Base-by-base conservation (phyloP, 2,888 invertebrate species). In the Apodemia zela region DNA sequence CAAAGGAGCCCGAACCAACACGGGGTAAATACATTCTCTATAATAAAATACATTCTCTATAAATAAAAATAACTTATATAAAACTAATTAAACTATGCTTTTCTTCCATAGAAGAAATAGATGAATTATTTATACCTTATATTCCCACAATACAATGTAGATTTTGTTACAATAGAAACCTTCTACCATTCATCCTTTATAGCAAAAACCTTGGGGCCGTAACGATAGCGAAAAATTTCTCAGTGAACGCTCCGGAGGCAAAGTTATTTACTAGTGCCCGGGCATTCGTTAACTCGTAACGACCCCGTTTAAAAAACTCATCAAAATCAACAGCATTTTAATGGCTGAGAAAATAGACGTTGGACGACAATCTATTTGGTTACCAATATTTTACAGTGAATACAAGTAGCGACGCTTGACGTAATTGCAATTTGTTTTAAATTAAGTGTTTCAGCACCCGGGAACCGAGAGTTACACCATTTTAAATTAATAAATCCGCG, bases 241-340 rank as follows among this genome's bases (percentile, higher is more conserved):
- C 18, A 21, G 13, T 21, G 21, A 51, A 13, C 51, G 25, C 35
- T 58, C 17, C 21, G 18, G 8, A 54, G n/a, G 54, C 54, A 35
- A 33, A 58, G 25, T 58, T 29, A 58, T 58, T 58, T 58, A 58
- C 58, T 21, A 35, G 33, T 29, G 58, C 35, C 35, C n/a, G 35
- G 21, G 42, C 42, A 38, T 38, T 59, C 35, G 59, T 59, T 59
- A 60, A 38, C 60, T 42, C 42, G 18, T 18, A 42, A 60, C 42
- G 42, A 42, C 21, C 21, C 60, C 38, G 38, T 35, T 38, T 33
- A 38, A 58, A 38, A 38, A 18, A 59, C 18, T 38, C 59, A 38
- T 59, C 59, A 38, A 38, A 59, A 17, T 17, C 59, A 59, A 59
- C 38, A 45, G 60, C 45, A 60, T 18, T 60, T 60, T 60, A 60